Evolutionary conservation across 64 coral and sea anemone genomes (phyloP), one percentile per base, ranked within the genome.

Genomic region (Montipora sp.): DNA sequence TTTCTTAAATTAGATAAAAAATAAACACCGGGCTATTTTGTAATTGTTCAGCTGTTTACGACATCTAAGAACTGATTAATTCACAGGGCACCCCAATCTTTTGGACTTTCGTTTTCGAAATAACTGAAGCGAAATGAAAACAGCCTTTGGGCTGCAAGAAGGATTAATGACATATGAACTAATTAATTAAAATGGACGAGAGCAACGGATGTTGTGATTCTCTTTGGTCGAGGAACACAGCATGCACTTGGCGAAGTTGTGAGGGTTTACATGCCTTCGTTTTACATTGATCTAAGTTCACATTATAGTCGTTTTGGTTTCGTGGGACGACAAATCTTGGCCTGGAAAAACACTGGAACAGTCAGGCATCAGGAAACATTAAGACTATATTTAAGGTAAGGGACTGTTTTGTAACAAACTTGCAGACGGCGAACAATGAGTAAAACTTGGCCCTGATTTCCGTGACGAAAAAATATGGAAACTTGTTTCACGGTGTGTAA

Each of bases 71-170:
- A 68, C 63, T 14, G 12, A 68, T 68, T 71, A 71, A 71, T 71
- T 71, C 14, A 20, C 20, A 71, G 19, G 20, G 20, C 68, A 71
- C 20, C 20, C 14, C 68, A 22, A 19, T 71, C 21, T 57, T 71
- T 23, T 71, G 21, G 19, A 71, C 68, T 71, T 71, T 5, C 68
- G 18, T 71, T 71, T 57, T 71, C 68, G 68, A 71, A 71, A 23
- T 15, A 71, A 23, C 68, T 71, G 68, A 71, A 71, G 68, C 68
- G 21, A 71, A 71, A 71, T 71, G 68, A 71, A 71, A 71, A 71
- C 68, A 71, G 22, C 5, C 11, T 20, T 27, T 71, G 18, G 68
- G 19, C 20, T 23, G 5, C 20, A 71, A 71, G 5, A n/a, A 22
- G 68, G 68, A 20, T 71, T 71, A 71, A 71, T n/a, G 14, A 23